Evolutionary conservation across 2,888 invertebrate genomes (phyloP).

Genomic region (Erebia palarica): DNA sequence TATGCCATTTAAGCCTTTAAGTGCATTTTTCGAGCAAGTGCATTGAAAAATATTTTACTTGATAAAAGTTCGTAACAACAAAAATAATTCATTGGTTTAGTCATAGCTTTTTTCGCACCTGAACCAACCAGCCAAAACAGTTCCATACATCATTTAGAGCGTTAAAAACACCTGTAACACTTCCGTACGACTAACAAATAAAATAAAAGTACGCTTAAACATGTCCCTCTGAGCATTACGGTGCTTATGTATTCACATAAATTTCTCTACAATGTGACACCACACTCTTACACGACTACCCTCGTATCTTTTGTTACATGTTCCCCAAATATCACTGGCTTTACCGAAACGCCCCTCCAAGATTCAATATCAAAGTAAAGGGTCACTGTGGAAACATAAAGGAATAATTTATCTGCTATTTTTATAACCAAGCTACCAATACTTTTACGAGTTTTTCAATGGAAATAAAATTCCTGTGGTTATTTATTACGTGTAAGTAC

Average conservation of each 20-base stretch:
- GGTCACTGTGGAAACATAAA: slow-evolving; percentile 17
- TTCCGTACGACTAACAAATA: slow-evolving; percentile 2
- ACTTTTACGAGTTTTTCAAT: neutral
- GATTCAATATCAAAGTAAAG: slow-evolving; percentile 23
- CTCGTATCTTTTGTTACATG: slow-evolving; percentile 40
- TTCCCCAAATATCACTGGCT: slow-evolving; percentile 20
- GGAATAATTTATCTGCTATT: slow-evolving; percentile 16
- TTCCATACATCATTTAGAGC: slow-evolving; percentile 1
- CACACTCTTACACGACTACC: slow-evolving; percentile 51
- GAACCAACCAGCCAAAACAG: neutral
- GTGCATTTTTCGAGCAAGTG: no score
- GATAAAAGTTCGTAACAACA: no score
- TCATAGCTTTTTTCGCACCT: neutral
- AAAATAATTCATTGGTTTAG: no score
- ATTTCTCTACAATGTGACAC: slow-evolving; percentile 64
- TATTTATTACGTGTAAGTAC: neutral
- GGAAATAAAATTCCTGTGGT: neutral
- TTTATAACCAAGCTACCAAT: neutral
- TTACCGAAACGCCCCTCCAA: slow-evolving; percentile 16
- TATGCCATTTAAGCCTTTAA: no score
- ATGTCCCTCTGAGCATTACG: slow-evolving; percentile 9
- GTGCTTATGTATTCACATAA: slow-evolving; percentile 56
- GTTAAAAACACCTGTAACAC: slow-evolving; percentile 8
- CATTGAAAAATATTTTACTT: no score
- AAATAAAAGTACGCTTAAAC: slow-evolving; percentile 14